Evolutionary conservation across 2,888 invertebrate species (phyloP).

Genomic region (Lycocerus yunnanus): DNA sequence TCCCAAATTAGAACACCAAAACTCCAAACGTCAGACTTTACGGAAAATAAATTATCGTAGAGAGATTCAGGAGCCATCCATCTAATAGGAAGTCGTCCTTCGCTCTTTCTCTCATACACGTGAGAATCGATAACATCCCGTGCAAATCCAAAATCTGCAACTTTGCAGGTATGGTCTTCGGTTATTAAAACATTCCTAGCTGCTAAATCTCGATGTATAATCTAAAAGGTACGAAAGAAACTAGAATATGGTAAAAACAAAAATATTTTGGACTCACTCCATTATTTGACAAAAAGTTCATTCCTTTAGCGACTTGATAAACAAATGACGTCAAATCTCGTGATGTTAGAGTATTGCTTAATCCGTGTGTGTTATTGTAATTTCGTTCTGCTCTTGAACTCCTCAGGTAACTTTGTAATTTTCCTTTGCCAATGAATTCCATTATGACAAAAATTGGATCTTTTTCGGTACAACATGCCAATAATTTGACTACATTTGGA

Average conservation of each 20-base stretch:
- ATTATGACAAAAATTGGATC: constrained; percentile 91
- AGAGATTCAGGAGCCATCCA: constrained; percentile 98
- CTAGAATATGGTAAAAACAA: neutral
- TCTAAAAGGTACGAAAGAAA: constrained; percentile 58
- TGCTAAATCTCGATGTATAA: constrained; percentile 88
- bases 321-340: constrained; percentile 88
- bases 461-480: constrained; percentile 89
- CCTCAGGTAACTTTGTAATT: constrained; percentile 85
- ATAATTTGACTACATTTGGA: constrained; percentile 84
- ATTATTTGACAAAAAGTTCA: constrained; percentile 83
- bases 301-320: constrained; percentile 87
- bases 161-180: constrained; percentile 86
- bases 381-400: constrained; percentile 84
- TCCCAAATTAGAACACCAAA: constrained; percentile 96
- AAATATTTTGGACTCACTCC: constrained; percentile 69
- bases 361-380: constrained; percentile 78
- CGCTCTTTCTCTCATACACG: constrained; percentile 86
- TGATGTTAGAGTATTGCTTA: constrained; percentile 79
- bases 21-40: constrained; percentile 95
- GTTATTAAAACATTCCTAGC: constrained; percentile 87
- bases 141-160: constrained; percentile 93
- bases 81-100: constrained; percentile 68
- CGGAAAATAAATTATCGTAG: constrained; percentile 91
- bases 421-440: constrained; percentile 88
- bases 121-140: constrained; percentile 87